phyloP scores from a whole-genome alignment of 1,140 invertebrate species.

The Ceratina calcarata region DNA sequence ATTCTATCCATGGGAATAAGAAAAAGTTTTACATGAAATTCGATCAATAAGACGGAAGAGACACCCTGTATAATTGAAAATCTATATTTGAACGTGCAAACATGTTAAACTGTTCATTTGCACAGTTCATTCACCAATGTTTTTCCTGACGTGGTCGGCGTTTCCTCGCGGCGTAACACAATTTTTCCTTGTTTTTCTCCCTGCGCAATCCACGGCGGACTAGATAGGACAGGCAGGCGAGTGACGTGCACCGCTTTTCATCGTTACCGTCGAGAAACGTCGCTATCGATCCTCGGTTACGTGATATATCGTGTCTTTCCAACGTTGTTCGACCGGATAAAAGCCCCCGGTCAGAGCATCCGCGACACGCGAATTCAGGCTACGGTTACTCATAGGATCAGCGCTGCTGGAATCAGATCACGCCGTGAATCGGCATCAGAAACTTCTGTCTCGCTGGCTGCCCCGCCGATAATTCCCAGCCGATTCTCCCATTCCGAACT shows the following conservation, averaged over 20 bases:
- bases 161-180: background rate
- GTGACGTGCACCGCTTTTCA: slow-evolving; percentile 3
- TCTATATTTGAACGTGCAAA: too few species aligned
- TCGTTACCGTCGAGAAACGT: slow-evolving; percentile 13
- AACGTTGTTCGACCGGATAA: slow-evolving; percentile 3
- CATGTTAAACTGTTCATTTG: too few species aligned
- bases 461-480: too few species aligned
- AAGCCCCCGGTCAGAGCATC: background rate
- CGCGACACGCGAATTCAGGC: background rate
- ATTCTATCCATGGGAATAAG: too few species aligned
- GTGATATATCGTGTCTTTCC: slow-evolving; percentile 3
- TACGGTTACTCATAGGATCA: background rate
- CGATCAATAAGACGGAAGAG: too few species aligned
- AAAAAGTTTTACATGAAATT: too few species aligned
- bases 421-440: background rate
- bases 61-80: too few species aligned
- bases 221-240: background rate
- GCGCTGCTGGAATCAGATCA: background rate
- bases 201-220: background rate
- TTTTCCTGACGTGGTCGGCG: too few species aligned
- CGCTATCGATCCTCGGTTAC: slow-evolving; percentile 5
- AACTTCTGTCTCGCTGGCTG: too few species aligned
- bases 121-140: too few species aligned
- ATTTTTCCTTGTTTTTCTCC: background rate
- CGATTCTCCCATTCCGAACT: too few species aligned